Evolutionary conservation across 1,140 invertebrate species (phyloP), one percentile per base, ranked within the genome.

Genomic region (Apis cerana): DNA sequence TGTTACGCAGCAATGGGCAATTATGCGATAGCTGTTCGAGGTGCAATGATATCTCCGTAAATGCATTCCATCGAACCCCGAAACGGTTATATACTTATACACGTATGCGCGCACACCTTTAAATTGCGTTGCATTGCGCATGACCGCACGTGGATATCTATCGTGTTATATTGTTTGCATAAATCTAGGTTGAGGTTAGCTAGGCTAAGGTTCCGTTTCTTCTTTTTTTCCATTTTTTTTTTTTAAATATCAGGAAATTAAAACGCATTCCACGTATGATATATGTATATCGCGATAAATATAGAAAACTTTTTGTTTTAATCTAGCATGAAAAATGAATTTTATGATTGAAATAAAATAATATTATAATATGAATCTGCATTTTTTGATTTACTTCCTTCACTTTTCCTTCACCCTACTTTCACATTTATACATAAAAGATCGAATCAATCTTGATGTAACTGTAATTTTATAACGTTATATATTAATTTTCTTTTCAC

Each of bases 161-260:
- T 21, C 43, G 68, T 54, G n/a, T 21, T 71, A 7, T 54, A 71
- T 71, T 64, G 77, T 80, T 52, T 77, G 43, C 58, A 67, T 67
- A 69, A 48, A 79, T 70, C 43, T 52, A 59, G 75, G 54, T 59
- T 54, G 75, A 69, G 52, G 43, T 21, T 78, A 69, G 27, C 19
- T 27, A 56, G 12, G 27, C 33, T 43, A 7, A 43, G 33, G 33
- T 43, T 43, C 33, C 5, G 33, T 43, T 43, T 43, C 5, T 43
- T 43, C 5, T 7, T 43, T 43, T 43, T 43, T 43, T 7, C 2
- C 2, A 0, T 69, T 68, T 43, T 21, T 65, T 43, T 54, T 68
- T 72, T 17, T 11, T 43, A 23, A 21, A n/a, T 43, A 48, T 27
- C 75, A 27, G 61, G 62, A 76, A 76, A 54, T 64, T 76, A 23